phyloP scores from a whole-genome alignment of 1,140 invertebrate genomes.

The Drosophila triauraria region DNA sequence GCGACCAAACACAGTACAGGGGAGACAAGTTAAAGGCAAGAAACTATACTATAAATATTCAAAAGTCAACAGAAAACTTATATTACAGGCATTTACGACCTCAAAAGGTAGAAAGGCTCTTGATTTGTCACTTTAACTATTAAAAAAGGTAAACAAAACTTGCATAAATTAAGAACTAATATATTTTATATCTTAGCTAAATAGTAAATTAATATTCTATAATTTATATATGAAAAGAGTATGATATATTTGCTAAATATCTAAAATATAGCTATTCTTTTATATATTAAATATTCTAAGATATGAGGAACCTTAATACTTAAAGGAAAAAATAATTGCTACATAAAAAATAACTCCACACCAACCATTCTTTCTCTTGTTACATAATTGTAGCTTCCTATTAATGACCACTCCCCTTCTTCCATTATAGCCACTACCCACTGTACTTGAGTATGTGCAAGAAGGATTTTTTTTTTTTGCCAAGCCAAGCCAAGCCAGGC shows the following conservation, averaged over 20 bases:
- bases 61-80: not conserved
- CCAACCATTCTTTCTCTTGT: not conserved
- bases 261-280: not conserved
- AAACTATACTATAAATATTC: not conserved
- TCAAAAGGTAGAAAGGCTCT: not conserved
- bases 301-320: not conserved
- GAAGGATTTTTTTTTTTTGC: conserved; percentile 59
- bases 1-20: conserved; percentile 27
- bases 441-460: conserved; percentile 60
- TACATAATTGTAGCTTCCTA: not conserved
- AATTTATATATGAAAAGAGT: not conserved
- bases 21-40: too few species aligned
- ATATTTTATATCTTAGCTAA: not conserved
- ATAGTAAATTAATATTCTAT: not conserved
- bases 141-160: too few species aligned
- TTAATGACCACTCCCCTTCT: not conserved
- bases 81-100: not conserved
- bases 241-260: not conserved
- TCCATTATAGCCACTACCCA: not conserved
- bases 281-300: not conserved
- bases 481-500: not conserved
- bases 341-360: too few species aligned
- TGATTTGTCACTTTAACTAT: not conserved
- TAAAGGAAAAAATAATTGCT: too few species aligned
- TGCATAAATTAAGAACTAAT: too few species aligned